These are phyloP conservation scores for Coptodon rendalli DNA, from an alignment of 2,113 vertebrate species.

Conservation along the genomic window DNA sequence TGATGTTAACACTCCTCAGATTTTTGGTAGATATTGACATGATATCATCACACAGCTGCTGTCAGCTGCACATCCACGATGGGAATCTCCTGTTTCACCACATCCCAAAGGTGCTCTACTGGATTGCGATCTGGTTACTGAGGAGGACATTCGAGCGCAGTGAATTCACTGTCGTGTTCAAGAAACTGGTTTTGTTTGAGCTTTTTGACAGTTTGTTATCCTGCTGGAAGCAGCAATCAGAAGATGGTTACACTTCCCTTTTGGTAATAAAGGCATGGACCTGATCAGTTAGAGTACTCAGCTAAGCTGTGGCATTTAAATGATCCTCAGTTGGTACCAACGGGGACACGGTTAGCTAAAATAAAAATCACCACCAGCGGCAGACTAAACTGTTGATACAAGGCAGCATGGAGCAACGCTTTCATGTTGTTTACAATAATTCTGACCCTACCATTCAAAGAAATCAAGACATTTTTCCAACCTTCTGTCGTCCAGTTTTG, in stretches of 20 bases:
- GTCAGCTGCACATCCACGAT: not conserved
- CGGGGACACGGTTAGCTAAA: fast-evolving
- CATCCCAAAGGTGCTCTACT: not conserved
- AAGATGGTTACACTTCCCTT: not conserved
- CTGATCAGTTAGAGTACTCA: not conserved
- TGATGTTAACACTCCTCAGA: not conserved
- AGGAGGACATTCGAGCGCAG: not conserved
- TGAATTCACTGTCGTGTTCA: not conserved
- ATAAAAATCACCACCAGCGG: not conserved
- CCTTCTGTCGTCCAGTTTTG: not conserved
- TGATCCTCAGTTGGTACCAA: not conserved
- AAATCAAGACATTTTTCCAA: not conserved
- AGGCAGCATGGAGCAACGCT: not conserved
- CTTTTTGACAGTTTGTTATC: not conserved
- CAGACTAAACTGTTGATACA: not conserved
- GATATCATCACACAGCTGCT: not conserved
- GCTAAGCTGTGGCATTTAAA: not conserved
- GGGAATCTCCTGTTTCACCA: not conserved
- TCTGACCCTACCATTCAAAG: not conserved
- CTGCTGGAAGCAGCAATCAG: not conserved
- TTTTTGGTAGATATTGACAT: not conserved
- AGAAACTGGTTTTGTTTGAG: not conserved
- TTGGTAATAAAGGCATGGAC: not conserved
- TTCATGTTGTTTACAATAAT: not conserved
- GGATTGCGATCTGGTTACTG: not conserved